Base-by-base conservation (phyloP, 2,797 vertebrate genomes). In the Manis crassicaudata region DNA sequence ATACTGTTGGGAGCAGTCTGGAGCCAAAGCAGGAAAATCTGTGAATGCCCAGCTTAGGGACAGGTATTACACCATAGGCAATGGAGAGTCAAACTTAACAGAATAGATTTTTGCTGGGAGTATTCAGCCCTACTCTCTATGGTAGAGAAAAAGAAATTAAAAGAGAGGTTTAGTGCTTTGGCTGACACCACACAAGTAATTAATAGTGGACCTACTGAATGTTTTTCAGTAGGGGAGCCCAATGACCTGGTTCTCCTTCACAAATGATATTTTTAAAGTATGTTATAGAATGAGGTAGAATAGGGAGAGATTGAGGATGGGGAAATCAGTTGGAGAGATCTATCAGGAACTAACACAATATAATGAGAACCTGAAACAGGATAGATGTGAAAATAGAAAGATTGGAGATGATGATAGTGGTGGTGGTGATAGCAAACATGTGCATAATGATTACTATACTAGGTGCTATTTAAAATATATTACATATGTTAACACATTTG, bases 341-440 rank as follows among this genome's bases (percentile, higher is more conserved):
- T 82, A 46, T 63, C 56, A 76, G 32, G 43, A 5, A 82, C 40
- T 27, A 68, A 62, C 6, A 88, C 81, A 72, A 92, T 6, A 77
- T 72, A 68, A 86, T 76, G 40, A 95, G 46, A 93, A 72, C 29
- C 23, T 93, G 43, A 92, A 95, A 83, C 12, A 80, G 20, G 18
- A 84, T 84, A 56, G 9, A 8, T 27, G 81, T 35, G 52, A 67
- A 95, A 89, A 92, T 43, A 73, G 37, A 82, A 96, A 88, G 43
- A 80, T 58, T 70, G 21, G 8, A 76, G 70, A 52, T 23, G 23
- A 77, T 16, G 7, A 68, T 13, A 6, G 89, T 3, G 37, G 37
- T 2, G 43, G 27, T n/a, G 3, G n/a, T 7, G 20, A 63, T 21
- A 72, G n/a, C 8, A 88, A 89, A 80, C 2, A 58, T 27, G 4